Percentiles rank a stretch among this genome's conserved stretches.
Evolutionary conservation across 2,113 vertebrate species (phyloP).

Genomic region (Falcunculus frontatus): DNA sequence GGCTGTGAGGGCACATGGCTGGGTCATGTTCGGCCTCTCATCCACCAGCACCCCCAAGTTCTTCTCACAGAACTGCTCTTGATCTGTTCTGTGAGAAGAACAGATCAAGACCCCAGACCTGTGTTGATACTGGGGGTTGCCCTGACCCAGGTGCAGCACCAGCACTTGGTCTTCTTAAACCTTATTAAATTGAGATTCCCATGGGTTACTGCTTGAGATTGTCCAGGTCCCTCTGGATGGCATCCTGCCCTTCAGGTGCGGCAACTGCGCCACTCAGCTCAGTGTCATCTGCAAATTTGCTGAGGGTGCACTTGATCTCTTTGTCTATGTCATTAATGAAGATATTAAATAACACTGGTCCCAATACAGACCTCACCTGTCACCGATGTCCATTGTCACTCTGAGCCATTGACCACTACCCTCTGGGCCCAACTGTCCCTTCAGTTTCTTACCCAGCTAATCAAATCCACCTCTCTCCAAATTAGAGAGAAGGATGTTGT

Average conservation of each 20-base stretch:
- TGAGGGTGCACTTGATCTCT: background rate
- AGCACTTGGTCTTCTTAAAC: background rate
- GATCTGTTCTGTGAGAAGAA: too few species aligned
- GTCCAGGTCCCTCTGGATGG: background rate
- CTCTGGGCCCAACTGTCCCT: background rate
- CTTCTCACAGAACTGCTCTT: rapidly evolving
- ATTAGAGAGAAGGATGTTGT: background rate
- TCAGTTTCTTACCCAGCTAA: background rate
- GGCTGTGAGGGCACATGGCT: background rate
- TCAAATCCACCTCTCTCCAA: background rate
- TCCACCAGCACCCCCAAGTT: rapidly evolving
- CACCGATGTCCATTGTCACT: background rate
- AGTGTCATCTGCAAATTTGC: background rate
- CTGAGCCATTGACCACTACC: background rate
- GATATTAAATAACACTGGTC: background rate
- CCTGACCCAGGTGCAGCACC: background rate
- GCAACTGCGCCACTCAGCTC: background rate
- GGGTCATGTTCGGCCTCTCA: background rate
- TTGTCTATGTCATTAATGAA: background rate
- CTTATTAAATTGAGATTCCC: background rate
- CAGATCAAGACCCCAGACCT: too few species aligned
- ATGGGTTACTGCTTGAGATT: background rate
- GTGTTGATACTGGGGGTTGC: rapidly evolving
- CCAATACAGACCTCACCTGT: background rate
- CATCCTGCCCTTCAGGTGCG: background rate